Percentiles rank a stretch among this genome's conserved stretches.
phyloP scores from a whole-genome alignment of 1,140 invertebrate genomes.

The Lucilia sericata region DNA sequence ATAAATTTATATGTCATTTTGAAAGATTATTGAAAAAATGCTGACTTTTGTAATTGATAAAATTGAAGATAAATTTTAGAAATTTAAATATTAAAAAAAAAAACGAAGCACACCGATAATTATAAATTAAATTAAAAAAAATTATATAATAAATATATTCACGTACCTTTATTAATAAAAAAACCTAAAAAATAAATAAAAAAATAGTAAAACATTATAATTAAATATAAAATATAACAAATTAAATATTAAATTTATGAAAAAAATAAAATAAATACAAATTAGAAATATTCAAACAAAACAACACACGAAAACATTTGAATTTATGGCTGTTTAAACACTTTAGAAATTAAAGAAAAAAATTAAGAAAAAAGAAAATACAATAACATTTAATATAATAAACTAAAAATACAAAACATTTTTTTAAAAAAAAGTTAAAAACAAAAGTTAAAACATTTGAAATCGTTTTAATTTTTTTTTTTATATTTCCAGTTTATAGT shows the following conservation, averaged over 20 bases:
- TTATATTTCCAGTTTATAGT: neutral
- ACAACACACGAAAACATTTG: conserved; percentile 41
- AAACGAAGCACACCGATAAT: conserved; percentile 34
- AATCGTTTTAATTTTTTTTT: conserved; percentile 5
- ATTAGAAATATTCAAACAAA: neutral
- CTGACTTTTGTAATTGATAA: too few relatives aligned
- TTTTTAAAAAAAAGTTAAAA: neutral
- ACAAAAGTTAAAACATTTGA: neutral
- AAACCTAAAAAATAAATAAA: neutral
- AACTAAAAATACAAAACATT: neutral
- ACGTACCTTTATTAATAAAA: conserved; percentile 31
- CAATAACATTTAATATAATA: neutral
- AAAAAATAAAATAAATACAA: neutral
- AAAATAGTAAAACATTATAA: neutral
- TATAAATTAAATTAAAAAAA: conserved; percentile 17
- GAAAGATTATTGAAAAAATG: too few relatives aligned
- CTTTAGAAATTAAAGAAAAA: conserved; percentile 41
- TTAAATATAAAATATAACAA: neutral
- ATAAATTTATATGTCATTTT: too few relatives aligned
- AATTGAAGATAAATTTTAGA: too few relatives aligned
- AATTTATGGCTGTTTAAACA: conserved; percentile 45
- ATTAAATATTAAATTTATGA: conserved; percentile 22
- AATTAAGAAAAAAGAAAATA: neutral
- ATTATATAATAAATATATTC: conserved; percentile 20
- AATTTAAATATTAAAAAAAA: neutral